Evolutionary conservation across 2,113 vertebrate species (phyloP).

Genomic region (Bambusicola thoracicus): DNA sequence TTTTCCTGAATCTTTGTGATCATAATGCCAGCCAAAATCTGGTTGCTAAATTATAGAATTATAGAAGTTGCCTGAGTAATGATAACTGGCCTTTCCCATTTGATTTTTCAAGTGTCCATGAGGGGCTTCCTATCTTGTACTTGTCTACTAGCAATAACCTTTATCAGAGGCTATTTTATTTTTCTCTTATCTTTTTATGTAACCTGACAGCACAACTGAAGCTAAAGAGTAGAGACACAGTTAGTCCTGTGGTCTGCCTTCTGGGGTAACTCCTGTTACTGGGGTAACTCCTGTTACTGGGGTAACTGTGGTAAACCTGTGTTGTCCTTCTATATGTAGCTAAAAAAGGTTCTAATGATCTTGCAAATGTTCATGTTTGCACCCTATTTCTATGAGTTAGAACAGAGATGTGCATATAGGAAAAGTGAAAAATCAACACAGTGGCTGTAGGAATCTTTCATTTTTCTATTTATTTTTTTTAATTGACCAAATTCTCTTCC

Average conservation of each 20-base stretch:
- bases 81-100: neutral
- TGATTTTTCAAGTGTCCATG: rapidly evolving
- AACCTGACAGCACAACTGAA: neutral
- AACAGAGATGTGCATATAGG: rapidly evolving
- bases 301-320: neutral
- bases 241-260: neutral
- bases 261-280: neutral
- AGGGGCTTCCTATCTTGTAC: neutral
- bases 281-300: neutral
- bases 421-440: neutral
- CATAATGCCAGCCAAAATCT: neutral
- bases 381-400: neutral
- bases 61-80: neutral
- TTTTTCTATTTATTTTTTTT: neutral
- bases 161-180: neutral
- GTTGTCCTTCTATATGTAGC: neutral
- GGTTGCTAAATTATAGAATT: neutral
- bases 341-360: neutral
- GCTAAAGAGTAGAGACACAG: neutral
- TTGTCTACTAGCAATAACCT: neutral
- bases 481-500: neutral
- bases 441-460: neutral
- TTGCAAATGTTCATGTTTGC: neutral
- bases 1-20: neutral
- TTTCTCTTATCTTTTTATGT: neutral